Evolutionary conservation across 2,113 vertebrate genomes (phyloP).

Genomic region (Oenanthe oenanthe): DNA sequence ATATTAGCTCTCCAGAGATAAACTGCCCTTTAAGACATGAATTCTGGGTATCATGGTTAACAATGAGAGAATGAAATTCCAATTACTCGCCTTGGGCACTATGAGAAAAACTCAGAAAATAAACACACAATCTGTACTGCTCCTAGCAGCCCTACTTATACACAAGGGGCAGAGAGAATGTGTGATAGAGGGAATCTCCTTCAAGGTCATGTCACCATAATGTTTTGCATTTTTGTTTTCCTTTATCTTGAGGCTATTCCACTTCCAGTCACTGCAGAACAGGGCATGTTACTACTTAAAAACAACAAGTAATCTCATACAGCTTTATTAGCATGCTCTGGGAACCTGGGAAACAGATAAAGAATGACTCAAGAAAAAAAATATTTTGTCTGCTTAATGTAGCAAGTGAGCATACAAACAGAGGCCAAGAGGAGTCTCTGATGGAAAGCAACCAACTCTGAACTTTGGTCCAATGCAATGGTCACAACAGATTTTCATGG

Average conservation of each 20-base stretch:
- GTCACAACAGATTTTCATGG: neutral
- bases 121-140: neutral
- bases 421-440: neutral
- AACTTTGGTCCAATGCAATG: neutral
- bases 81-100: neutral
- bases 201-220: neutral
- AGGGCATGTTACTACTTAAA: neutral
- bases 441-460: neutral
- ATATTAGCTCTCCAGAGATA: neutral
- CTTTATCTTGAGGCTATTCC: neutral
- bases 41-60: neutral
- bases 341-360: neutral
- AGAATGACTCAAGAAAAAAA: neutral
- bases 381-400: neutral
- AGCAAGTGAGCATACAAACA: neutral
- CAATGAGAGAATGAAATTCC: neutral
- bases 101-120: neutral
- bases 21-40: neutral
- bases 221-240: neutral
- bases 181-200: neutral
- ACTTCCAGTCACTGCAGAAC: neutral
- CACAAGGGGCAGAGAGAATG: neutral
- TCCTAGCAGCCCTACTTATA: neutral
- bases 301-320: neutral
- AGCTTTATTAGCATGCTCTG: neutral